Conservation (phyloP, 2,113 vertebrate genomes). For the Eupsittula cactorum region DNA sequence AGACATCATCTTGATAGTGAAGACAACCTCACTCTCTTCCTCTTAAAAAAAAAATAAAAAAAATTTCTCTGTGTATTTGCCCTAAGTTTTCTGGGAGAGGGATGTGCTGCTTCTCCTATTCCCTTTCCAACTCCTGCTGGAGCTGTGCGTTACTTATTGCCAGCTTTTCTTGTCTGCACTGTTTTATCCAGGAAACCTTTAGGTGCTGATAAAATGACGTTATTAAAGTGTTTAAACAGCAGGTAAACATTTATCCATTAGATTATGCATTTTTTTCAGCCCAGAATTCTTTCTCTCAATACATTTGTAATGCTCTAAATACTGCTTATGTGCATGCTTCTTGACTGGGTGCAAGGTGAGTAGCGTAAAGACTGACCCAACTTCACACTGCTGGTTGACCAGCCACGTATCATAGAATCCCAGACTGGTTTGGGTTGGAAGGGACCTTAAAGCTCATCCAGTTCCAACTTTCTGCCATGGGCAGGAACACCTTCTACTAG, state of each 20-base stretch:
- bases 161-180: background rate
- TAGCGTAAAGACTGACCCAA: background rate
- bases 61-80: fast-evolving
- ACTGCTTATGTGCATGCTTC: background rate
- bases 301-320: background rate
- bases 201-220: background rate
- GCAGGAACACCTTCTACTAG: background rate
- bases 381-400: background rate
- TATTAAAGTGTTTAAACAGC: background rate
- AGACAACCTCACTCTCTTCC: background rate
- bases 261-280: background rate
- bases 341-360: background rate
- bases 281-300: background rate
- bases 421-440: background rate
- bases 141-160: background rate
- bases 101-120: background rate
- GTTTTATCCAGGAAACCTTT: background rate
- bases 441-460: background rate
- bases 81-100: background rate
- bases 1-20: background rate
- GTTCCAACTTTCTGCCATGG: background rate
- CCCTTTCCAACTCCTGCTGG: background rate
- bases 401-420: background rate
- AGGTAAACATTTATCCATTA: background rate
- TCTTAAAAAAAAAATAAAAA: background rate